phyloP scores from a whole-genome alignment of 2,113 vertebrate species.

The Phylloscopus whistleri region DNA sequence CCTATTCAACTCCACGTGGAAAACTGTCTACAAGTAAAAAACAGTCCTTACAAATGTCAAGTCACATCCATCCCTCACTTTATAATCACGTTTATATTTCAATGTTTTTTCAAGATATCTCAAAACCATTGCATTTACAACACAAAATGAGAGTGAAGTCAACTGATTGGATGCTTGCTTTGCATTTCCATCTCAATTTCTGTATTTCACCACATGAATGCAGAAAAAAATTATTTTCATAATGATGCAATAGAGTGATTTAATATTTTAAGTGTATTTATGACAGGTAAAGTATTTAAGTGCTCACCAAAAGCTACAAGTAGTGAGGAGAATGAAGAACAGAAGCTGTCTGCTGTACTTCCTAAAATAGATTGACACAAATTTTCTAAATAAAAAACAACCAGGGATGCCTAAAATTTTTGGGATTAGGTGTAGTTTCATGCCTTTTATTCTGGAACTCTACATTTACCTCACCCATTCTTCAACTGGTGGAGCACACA shows the following conservation, averaged over 20 bases:
- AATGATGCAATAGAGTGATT: not conserved
- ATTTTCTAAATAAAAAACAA: not conserved
- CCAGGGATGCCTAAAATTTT: not conserved
- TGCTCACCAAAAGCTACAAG: not conserved
- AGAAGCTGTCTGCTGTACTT: not conserved
- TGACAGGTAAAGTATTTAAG: not conserved
- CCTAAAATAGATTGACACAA: not conserved
- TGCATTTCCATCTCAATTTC: not conserved
- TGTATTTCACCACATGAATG: not conserved
- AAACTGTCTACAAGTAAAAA: not conserved
- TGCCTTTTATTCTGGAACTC: not conserved
- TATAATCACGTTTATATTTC: not conserved
- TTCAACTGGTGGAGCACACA: not conserved
- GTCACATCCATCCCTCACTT: not conserved
- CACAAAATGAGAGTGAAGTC: not conserved
- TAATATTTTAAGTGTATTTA: not conserved
- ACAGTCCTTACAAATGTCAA: not conserved
- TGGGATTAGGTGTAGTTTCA: not conserved
- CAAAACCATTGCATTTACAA: not conserved
- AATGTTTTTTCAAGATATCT: not conserved
- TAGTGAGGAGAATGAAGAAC: not conserved
- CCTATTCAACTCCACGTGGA: not conserved
- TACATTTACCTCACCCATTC: not conserved
- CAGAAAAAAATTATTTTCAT: not conserved
- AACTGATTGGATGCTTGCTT: not conserved